phyloP scores from a whole-genome alignment of 2,797 vertebrate species.

The Pangasius sanitwongsei region DNA sequence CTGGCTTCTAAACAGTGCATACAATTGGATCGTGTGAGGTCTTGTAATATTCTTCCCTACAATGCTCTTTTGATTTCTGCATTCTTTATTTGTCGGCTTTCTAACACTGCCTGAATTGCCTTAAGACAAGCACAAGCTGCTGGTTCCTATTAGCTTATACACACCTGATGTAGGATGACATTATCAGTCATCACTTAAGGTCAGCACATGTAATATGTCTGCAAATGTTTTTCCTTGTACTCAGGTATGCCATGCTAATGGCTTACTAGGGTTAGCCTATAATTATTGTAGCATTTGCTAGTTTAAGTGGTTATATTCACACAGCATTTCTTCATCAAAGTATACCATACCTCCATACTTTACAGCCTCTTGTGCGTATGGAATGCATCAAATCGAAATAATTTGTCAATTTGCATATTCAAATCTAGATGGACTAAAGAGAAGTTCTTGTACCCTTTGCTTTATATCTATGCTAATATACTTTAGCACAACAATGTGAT shows the following conservation, averaged over 20 bases:
- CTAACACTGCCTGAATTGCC: conserved; percentile 1
- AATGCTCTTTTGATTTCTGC: conserved; percentile 35
- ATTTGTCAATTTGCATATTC: background rate
- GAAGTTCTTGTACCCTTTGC: background rate
- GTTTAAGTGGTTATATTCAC: background rate
- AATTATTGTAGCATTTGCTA: background rate
- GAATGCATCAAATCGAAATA: background rate
- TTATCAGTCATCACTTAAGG: conserved; percentile 5
- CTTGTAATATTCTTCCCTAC: conserved; percentile 28
- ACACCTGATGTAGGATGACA: conserved; percentile 14
- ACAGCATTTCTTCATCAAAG: background rate
- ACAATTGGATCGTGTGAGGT: conserved; percentile 29
- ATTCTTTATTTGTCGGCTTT: conserved; percentile 28
- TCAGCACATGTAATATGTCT: conserved; percentile 20
- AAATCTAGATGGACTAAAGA: background rate
- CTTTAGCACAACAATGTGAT: background rate
- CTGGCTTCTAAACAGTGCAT: conserved; percentile 17
- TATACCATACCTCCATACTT: background rate
- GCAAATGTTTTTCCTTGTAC: conserved; percentile 11
- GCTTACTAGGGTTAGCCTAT: background rate
- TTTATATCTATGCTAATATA: background rate
- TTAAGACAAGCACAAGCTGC: background rate
- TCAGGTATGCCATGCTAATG: background rate
- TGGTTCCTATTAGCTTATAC: background rate
- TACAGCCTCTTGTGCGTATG: background rate